Evolutionary conservation across 2,888 invertebrate genomes (phyloP).

Genomic region (Xestia rhomboidea): DNA sequence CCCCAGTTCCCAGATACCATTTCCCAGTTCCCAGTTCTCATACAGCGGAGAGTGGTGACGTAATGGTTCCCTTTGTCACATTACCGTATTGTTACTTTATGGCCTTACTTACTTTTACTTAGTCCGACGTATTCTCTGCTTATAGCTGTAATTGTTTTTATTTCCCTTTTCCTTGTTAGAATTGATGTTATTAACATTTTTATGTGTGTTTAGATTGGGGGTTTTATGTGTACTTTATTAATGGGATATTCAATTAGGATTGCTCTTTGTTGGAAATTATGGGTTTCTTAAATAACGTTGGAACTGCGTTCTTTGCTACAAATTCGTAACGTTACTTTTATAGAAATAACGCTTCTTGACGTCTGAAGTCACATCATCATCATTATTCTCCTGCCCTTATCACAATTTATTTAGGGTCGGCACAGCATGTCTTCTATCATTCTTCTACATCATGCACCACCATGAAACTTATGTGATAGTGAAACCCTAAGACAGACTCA

Average conservation of each 20-base stretch:
- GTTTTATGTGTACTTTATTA: slow-evolving; percentile 15
- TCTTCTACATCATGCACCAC: too few relatives aligned
- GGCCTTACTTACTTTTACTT: slow-evolving; percentile 62
- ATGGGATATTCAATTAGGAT: slow-evolving; percentile 19
- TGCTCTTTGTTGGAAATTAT: background rate
- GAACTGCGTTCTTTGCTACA: too few relatives aligned
- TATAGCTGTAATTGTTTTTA: slow-evolving; percentile 60
- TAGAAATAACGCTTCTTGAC: too few relatives aligned
- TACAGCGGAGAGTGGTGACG: slow-evolving; percentile 44
- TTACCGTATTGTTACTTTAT: slow-evolving; percentile 65
- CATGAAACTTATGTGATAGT: too few relatives aligned
- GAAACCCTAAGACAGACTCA: too few relatives aligned
- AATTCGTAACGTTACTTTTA: too few relatives aligned
- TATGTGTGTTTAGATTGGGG: slow-evolving; percentile 30
- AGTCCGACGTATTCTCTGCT: slow-evolving; percentile 58
- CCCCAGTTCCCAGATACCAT: slow-evolving; percentile 10
- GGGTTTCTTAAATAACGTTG: background rate
- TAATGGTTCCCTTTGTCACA: slow-evolving; percentile 66
- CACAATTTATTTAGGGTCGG: too few relatives aligned
- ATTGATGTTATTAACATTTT: slow-evolving; percentile 56
- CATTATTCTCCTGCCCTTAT: too few relatives aligned
- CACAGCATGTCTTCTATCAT: too few relatives aligned
- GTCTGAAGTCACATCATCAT: too few relatives aligned
- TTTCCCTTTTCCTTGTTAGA: slow-evolving; percentile 45
- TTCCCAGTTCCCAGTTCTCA: slow-evolving; percentile 1